Percentiles rank a stretch among this genome's conserved stretches.
Conservation (phyloP, 2,888 invertebrate genomes). For the Hyalella azteca region DNA sequence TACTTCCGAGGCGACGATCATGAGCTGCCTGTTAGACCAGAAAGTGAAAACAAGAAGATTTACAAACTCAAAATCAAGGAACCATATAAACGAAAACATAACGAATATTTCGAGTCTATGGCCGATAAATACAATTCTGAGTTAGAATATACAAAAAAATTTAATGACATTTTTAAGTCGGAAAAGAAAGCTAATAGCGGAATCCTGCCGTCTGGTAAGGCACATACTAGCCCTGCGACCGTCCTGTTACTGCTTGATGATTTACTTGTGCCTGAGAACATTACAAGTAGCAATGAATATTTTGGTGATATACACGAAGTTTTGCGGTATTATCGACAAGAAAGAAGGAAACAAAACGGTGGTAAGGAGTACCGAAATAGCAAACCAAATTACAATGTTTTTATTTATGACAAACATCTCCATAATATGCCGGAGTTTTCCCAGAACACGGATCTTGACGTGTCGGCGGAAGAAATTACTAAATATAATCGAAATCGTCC, state of each 20-base stretch:
- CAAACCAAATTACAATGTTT: not conserved
- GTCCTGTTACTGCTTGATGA: not conserved
- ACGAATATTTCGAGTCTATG: too few relatives aligned
- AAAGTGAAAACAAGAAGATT: too few relatives aligned
- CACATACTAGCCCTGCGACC: not conserved
- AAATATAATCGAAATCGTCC: too few relatives aligned
- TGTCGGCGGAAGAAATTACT: not conserved
- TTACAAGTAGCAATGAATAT: not conserved
- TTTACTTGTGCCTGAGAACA: not conserved
- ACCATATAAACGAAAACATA: too few relatives aligned
- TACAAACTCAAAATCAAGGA: too few relatives aligned
- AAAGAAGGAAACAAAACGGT: too few relatives aligned
- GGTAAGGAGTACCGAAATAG: not conserved
- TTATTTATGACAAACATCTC: not conserved
- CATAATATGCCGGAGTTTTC: not conserved
- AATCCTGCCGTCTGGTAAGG: too few relatives aligned
- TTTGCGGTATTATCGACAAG: too few relatives aligned
- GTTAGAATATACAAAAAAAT: too few relatives aligned
- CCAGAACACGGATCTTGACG: not conserved
- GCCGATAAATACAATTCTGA: too few relatives aligned
- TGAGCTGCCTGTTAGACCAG: not conserved
- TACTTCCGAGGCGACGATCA: not conserved
- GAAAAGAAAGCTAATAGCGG: not conserved
- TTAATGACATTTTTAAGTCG: too few relatives aligned
- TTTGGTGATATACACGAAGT: too few relatives aligned